Conservation (phyloP, 2,113 vertebrate genomes). For the Gambusia holbrooki region DNA sequence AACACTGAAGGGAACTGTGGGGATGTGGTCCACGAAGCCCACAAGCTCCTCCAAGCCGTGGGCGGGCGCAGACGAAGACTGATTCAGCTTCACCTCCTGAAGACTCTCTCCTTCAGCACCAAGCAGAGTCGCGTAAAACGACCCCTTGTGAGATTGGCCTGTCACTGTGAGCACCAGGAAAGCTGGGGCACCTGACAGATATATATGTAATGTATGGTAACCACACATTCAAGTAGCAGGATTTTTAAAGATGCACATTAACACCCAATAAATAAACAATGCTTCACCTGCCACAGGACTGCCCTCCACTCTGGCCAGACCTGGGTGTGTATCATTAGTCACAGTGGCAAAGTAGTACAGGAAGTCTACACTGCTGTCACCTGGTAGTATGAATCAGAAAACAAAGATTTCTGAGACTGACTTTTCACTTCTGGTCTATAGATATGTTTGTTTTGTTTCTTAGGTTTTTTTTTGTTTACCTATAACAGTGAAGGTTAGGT, state of each 20-base stretch:
- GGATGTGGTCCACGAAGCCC: slow-evolving; percentile 72
- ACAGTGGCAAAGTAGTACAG: slow-evolving; percentile 86
- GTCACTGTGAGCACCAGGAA: slow-evolving; percentile 78
- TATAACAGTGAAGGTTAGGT: slow-evolving; percentile 79
- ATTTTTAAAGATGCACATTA: background rate
- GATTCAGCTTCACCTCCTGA: slow-evolving; percentile 70
- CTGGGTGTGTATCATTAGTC: slow-evolving; percentile 84
- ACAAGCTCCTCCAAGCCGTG: slow-evolving; percentile 70
- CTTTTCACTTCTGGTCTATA: background rate
- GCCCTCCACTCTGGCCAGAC: slow-evolving; percentile 81
- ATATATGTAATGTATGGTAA: background rate
- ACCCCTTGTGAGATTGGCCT: slow-evolving; percentile 60
- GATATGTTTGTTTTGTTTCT: slow-evolving; percentile 67
- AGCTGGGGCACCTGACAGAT: slow-evolving; percentile 63
- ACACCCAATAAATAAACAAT: background rate
- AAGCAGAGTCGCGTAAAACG: slow-evolving; percentile 75
- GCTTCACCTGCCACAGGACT: slow-evolving; percentile 83
- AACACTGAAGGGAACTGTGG: slow-evolving; percentile 73
- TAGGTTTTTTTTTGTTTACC: slow-evolving; percentile 69
- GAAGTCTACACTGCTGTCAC: slow-evolving; percentile 85
- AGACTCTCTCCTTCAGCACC: slow-evolving; percentile 71
- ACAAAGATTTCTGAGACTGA: background rate
- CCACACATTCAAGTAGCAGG: background rate
- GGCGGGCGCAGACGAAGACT: slow-evolving; percentile 46
- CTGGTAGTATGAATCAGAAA: slow-evolving; percentile 58